Evolutionary conservation across 2,888 invertebrate genomes (phyloP), one percentile per base, ranked within the genome.

Genomic region (Pollenia angustigena): DNA sequence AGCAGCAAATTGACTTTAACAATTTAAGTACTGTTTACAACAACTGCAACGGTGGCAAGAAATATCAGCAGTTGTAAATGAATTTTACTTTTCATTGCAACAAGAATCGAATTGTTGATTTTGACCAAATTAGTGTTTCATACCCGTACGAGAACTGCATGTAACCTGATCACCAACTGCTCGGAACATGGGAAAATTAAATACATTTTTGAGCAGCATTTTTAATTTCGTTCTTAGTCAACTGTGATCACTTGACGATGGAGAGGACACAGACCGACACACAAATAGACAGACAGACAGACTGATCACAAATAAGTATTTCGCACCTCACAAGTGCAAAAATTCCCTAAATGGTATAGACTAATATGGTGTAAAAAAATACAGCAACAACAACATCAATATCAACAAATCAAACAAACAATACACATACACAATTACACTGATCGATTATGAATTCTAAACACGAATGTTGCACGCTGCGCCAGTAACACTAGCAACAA

Each of bases 391-490:
- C 50, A 71, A 74, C 40, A 81, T 1, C 2, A 32, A 32, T 32
- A 0, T 32, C 32, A 32, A 68, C 68, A 79, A 60, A 72, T 58
- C 58, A 48, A 48, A 60, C 48, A 4, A 52, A 74, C 48, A 75
- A 42, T 72, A 50, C 14, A 14, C 12, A 60, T 23, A 46, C 48
- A 78, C 66, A 84, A 56, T 23, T 44, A 81, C 52, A 56, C 89
- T 90, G 83, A 87, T 87, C 84, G 90, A 88, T 91, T 92, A 90
- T 90, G 88, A 91, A 91, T 91, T 91, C 91, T 88, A 87, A 86
- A 87, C 90, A 89, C 91, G 90, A 78, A 78, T 87, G 84, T 87
- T 87, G 84, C 84, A 87, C 84, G 84, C 87, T 87, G 87, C 87
- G 84, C 87, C 87, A 84, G 86, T 84, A 85, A 81, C 85, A 85